Base-by-base conservation (phyloP, 2,113 vertebrate species). In the Danio rerio region DNA sequence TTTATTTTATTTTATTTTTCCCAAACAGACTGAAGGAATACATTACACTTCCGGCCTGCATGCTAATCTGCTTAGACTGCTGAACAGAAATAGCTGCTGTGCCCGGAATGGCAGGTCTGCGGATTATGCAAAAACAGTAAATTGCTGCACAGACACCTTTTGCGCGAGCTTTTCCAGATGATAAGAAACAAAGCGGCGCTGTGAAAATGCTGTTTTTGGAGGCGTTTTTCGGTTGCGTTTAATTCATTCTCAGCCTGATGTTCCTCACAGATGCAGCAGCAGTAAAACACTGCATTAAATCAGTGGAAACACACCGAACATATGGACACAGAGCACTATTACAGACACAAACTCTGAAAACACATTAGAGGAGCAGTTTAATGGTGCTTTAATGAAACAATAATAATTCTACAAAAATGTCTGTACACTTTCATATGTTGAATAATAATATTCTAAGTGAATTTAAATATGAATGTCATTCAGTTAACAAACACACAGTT, bases 111-210 rank as follows among this genome's bases (percentile, higher is more conserved):
- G 55, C 15, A 45, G 6, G 13, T 78, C 8, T 78, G 59, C 11
- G 75, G 75, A 78, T 78, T 78, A 78, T 78, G 56, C 45, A 78
- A 49, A 77, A 63, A 78, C 59, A 63, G 45, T 5, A 20, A 59
- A 75, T 59, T 59, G 53, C 72, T 43, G 72, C 55, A 58, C 73
- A 75, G 53, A 75, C 40, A 78, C 74, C 56, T 62, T 77, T 72
- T 13, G 20, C 45, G n/a, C 13, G 5, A 78, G 18, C 45, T 31
- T 31, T 49, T 47, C 58, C 18, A 16, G 20, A 11, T 6, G 47
- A 63, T 63, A 49, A 78, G 75, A 63, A 63, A 78, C 59, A 78
- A 78, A 52, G 15, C 8, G 18, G 5, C 3, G 4, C 1, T 72
- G 49, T 40, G 49, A 31, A 16, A 72, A 40, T 16, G 69, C 20